Conservation (phyloP, 1,140 invertebrate species). For the Pogonognathellus flavescens region DNA sequence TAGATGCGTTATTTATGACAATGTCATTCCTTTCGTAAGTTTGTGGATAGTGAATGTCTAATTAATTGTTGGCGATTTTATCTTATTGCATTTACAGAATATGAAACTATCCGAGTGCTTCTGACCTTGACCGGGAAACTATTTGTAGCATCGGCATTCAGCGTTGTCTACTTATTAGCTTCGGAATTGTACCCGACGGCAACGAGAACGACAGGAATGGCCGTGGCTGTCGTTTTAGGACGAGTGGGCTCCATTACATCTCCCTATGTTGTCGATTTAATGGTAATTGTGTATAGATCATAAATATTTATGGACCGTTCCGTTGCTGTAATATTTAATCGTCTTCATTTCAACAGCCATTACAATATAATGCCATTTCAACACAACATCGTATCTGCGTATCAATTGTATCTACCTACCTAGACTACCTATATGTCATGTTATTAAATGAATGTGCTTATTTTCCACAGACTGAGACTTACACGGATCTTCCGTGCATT, state of each 20-base stretch:
- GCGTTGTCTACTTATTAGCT: constrained; percentile 80
- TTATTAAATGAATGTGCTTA: not conserved
- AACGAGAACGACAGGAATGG: constrained; percentile 76
- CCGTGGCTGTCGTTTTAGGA: constrained; percentile 79
- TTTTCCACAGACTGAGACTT: constrained; percentile 3
- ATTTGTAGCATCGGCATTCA: constrained; percentile 75
- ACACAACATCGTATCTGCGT: too few species aligned
- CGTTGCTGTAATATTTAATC: too few species aligned
- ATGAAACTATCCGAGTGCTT: constrained; percentile 51
- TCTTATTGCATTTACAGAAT: not conserved
- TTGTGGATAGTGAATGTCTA: too few species aligned
- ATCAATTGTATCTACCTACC: too few species aligned
- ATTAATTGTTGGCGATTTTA: not conserved
- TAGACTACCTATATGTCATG: not conserved
- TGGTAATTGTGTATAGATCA: constrained; percentile 48
- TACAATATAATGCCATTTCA: too few species aligned
- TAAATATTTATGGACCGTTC: too few species aligned
- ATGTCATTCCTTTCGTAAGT: too few species aligned
- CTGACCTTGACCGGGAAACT: constrained; percentile 59
- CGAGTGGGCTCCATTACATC: constrained; percentile 78
- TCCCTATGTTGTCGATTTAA: constrained; percentile 69
- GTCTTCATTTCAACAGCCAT: too few species aligned
- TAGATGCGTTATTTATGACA: too few species aligned
- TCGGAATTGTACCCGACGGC: constrained; percentile 82
- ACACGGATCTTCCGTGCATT: constrained; percentile 49